Evolutionary conservation across 2,797 vertebrate genomes (phyloP), one percentile per base, ranked within the genome.

Genomic region (Loris lydekkerianus): DNA sequence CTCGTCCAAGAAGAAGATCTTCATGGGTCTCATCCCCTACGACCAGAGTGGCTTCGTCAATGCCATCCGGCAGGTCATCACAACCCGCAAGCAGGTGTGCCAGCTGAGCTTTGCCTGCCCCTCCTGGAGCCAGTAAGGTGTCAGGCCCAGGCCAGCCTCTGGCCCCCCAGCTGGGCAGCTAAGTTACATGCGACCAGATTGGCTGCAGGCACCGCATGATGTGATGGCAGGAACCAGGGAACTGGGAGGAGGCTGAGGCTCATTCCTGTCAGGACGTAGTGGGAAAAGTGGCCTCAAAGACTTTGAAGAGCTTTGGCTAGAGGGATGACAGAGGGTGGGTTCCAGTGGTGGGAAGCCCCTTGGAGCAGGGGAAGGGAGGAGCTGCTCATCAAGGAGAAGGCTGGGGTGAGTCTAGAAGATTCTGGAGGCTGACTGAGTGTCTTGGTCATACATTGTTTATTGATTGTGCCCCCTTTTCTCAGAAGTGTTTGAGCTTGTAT

Each of bases 11-110:
- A 99, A 99, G 98, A 99, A 99, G 56, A 99, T 99, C 87, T 99
- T 99, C 98, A 99, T 99, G 99, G 99, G 99, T 40, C 98, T 99
- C 49, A 99, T 99, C 96, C 99, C 99, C 94, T 99, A 99, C 3
- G 99, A 99, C 98, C 99, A 99, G 99, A 99, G 99, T 2, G 99
- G 99, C 97, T 99, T 99, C 0, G 99, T 99, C 98, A 99, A 99
- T 0, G 99, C 99, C 95, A 99, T 99, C 98, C 99, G 99, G 14
- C 99, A 99, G 98, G 99, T 99, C 98, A 99, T 99, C 98, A 99
- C 99, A 96, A 60, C 96, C 46, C 34, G 97, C 76, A 95, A 98
- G 21, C 98, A 98, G 98, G 98, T 98, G 94, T 1, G 40, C 13
- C 10, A 4, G 0, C 0, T 0, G 10, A 1, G 3, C 15, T 27